Evolutionary conservation across 2,797 vertebrate genomes (phyloP).

Genomic region (Chelon auratus): DNA sequence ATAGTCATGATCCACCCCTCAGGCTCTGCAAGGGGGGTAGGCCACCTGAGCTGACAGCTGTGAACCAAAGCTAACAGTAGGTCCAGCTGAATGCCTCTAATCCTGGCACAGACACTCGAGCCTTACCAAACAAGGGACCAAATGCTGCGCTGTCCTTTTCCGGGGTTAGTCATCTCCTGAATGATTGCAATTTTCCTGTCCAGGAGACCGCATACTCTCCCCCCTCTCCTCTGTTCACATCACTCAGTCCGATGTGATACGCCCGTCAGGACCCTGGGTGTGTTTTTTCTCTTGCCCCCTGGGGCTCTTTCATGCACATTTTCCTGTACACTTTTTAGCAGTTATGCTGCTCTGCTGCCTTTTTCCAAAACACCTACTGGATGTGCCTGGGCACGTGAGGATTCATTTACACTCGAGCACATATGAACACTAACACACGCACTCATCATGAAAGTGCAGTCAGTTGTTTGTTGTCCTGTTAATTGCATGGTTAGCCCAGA

Average conservation of each 20-base stretch:
- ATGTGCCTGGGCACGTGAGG: constrained; percentile 58
- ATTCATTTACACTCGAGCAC: constrained; percentile 33
- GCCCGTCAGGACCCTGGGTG: constrained; percentile 30
- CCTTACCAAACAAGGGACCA: constrained; percentile 62
- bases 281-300: constrained; percentile 35
- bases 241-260: constrained; percentile 52
- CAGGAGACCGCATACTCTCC: constrained; percentile 22
- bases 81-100: constrained; percentile 48
- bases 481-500: constrained; percentile 49
- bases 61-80: constrained; percentile 46
- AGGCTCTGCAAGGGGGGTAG: neutral
- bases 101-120: constrained; percentile 41
- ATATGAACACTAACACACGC: constrained; percentile 13
- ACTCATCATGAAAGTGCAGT: constrained; percentile 34
- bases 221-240: constrained; percentile 23
- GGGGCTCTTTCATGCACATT: constrained; percentile 49
- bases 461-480: constrained; percentile 46
- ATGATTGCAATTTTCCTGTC: constrained; percentile 56
- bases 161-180: constrained; percentile 35
- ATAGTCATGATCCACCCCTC: constrained; percentile 21
- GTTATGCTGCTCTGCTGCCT: constrained; percentile 41
- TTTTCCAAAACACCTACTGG: constrained; percentile 68
- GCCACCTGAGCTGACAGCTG: constrained; percentile 44
- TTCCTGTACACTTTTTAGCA: constrained; percentile 45
- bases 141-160: constrained; percentile 38